Base-by-base conservation (phyloP, 2,888 invertebrate genomes). In the Megastigmus dorsalis region DNA sequence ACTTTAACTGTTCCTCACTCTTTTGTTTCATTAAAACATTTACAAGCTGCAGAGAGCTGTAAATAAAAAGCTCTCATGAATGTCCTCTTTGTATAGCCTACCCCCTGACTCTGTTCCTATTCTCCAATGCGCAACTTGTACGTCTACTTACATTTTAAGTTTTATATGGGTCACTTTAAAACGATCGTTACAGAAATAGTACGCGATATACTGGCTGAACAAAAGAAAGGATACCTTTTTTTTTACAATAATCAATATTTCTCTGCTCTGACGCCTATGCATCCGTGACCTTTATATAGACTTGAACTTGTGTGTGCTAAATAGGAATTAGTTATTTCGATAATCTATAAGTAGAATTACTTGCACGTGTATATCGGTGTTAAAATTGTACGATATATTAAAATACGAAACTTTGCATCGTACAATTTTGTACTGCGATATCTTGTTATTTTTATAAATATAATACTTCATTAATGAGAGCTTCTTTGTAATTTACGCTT, bases 161-260 rank as follows among this genome's bases (percentile, higher is more conserved):
- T 20, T 48, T 54, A 65, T 65, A 33, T 55, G 15, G 66, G 54
- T 66, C 66, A 54, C 15, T n/a, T 41, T n/a, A 10, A 30, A 28
- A 55, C 43, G 18, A 20, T 66, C 15, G 18, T 23, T 38, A 15
- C 28, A 54, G 28, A 66, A 41, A 54, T 30, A 66, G 43, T 63
- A 10, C n/a, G n/a, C n/a, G n/a, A n/a, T n/a, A n/a, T n/a, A 33
- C 38, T 9, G 52, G 7, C 20, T 2, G n/a, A 13, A 38, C 23
- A 38, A 20, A 38, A 15, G 15, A 20, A 20, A n/a, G 10, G n/a
- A n/a, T n/a, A 18, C 5, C 9, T 23, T 18, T 1, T 7, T 15
- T 30, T 36, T 10, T 33, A 9, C 45, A 3, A 23, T 67, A 57
- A 67, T 67, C 67, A 45, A 67, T 57, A 67, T 36, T 26, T 41